Percentiles rank a stretch among this genome's conserved stretches.
Evolutionary conservation across 2,113 vertebrate species (phyloP).

Genomic region (Macheiramphus alcinus): DNA sequence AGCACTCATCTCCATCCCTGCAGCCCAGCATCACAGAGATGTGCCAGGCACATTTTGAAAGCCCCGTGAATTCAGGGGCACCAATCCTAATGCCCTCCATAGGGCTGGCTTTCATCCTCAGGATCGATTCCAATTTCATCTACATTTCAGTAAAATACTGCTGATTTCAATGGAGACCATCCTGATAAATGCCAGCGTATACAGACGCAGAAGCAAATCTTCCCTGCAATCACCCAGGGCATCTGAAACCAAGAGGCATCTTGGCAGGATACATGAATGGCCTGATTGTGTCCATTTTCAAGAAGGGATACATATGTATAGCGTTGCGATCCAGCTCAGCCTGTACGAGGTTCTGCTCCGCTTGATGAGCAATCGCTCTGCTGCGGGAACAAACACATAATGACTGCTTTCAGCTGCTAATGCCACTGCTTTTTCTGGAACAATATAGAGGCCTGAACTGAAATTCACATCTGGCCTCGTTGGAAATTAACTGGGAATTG

Average conservation of each 20-base stretch:
- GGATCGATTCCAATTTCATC: neutral
- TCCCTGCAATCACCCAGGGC: slow-evolving; percentile 30
- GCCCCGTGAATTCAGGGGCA: neutral
- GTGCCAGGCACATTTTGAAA: neutral
- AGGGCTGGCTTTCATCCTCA: neutral
- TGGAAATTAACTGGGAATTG: slow-evolving; percentile 25
- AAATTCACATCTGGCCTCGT: slow-evolving; percentile 52
- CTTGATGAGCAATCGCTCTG: slow-evolving; percentile 55
- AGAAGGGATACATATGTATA: slow-evolving; percentile 21
- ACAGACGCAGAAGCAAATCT: neutral
- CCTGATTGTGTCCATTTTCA: slow-evolving; percentile 57
- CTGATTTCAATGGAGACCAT: neutral
- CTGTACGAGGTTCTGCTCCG: neutral
- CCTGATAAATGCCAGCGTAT: neutral
- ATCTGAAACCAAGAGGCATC: slow-evolving; percentile 22
- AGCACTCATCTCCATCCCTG: neutral
- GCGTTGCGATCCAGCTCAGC: slow-evolving; percentile 8
- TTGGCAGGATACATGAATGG: slow-evolving; percentile 30
- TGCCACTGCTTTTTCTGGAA: slow-evolving; percentile 61
- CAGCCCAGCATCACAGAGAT: neutral
- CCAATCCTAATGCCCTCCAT: neutral
- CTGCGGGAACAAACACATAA: slow-evolving; percentile 23
- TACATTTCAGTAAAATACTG: neutral
- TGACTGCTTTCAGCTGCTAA: slow-evolving; percentile 60
- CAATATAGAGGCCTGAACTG: slow-evolving; percentile 36